phyloP scores from a whole-genome alignment of 2,113 vertebrate genomes.

The Glareola pratincola region DNA sequence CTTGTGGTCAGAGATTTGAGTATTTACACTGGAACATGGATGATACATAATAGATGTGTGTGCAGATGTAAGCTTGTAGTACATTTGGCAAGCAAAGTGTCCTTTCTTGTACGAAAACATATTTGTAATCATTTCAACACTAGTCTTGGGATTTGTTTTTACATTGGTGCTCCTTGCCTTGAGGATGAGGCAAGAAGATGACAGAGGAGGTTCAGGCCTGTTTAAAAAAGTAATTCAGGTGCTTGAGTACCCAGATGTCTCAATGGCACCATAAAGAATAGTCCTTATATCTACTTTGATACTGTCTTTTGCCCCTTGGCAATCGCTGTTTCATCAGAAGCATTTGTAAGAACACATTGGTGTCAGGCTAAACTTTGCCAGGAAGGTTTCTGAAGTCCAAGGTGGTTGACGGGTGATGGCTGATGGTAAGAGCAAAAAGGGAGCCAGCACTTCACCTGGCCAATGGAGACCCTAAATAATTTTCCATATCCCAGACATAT shows the following conservation, averaged over 20 bases:
- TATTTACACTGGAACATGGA: slow-evolving; percentile 12
- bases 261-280: background rate
- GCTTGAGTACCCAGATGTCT: background rate
- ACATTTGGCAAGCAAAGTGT: background rate
- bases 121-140: slow-evolving; percentile 6
- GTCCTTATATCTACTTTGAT: background rate
- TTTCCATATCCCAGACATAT: background rate
- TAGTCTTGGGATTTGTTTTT: background rate
- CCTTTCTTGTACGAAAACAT: background rate
- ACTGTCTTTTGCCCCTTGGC: background rate
- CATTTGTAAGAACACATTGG: background rate
- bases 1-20: background rate
- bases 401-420: background rate
- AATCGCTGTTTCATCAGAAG: background rate
- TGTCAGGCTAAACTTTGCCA: background rate
- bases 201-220: background rate
- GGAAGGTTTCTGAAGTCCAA: background rate
- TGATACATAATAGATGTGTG: background rate
- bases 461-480: background rate
- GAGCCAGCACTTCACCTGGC: background rate
- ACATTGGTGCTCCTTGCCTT: background rate
- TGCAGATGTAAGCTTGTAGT: background rate
- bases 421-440: background rate
- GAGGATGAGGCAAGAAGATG: background rate
- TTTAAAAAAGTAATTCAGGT: background rate